phyloP scores from a whole-genome alignment of 2,888 invertebrate species.

The Luperina nickerlii region DNA sequence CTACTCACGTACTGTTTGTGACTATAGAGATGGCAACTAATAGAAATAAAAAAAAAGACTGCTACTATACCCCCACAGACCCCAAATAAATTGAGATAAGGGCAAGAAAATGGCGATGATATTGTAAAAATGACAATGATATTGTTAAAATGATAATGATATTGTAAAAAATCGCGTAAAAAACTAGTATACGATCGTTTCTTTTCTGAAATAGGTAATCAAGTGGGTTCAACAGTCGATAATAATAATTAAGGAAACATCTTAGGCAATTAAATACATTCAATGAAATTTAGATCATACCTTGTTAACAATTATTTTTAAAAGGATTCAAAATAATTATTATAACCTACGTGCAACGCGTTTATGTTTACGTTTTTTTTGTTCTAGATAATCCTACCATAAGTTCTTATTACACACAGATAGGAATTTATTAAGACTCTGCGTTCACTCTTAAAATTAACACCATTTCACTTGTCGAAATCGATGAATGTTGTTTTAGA shows the following conservation, averaged over 20 bases:
- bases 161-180: background rate
- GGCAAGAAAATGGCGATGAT: background rate
- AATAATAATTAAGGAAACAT: too few relatives aligned
- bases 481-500: background rate
- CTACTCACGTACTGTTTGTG: background rate
- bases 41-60: background rate
- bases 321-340: background rate
- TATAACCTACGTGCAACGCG: background rate
- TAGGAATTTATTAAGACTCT: background rate
- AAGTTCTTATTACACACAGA: background rate
- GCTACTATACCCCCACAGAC: too few relatives aligned
- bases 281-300: background rate
- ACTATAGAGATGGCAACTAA: background rate
- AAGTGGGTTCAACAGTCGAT: background rate
- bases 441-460: background rate
- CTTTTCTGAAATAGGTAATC: background rate
- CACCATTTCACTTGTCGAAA: conserved; percentile 7
- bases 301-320: background rate
- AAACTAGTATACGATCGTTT: background rate
- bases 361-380: background rate
- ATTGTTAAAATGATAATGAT: background rate
- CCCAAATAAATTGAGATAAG: background rate
- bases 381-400: background rate
- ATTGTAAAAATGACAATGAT: background rate
- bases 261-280: background rate